Base-by-base conservation (phyloP, 2,888 invertebrate genomes). In the Epirrhoe tristata region DNA sequence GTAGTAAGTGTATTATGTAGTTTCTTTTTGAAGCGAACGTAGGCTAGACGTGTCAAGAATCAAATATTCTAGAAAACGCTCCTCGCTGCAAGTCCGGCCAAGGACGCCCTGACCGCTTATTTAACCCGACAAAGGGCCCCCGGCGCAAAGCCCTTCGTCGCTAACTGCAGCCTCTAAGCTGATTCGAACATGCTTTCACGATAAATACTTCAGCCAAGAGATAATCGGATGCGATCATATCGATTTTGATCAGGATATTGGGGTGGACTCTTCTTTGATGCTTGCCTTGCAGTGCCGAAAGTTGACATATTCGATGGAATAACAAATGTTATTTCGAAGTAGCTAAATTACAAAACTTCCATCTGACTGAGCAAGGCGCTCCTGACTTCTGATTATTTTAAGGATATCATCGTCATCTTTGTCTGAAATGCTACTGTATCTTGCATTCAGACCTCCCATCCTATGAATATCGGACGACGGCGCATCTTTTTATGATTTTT, bases 91-190 rank as follows among this genome's bases (percentile, higher is more conserved):
- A 32, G 6, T 58, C 12, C 0, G 14, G 3, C 64, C 63, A 43
- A 43, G 12, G 39, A 12, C 39, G 12, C 12, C 16, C 34, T 66
- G 66, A 66, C 62, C 62, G 62, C 66, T 55, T 58, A 62, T 58
- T 75, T 69, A 74, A 63, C 64, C 61, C 53, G 68, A 74, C 80
- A 79, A 74, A 78, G 74, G 62, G n/a, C 32, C 54, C 51, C 10
- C 52, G 53, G 63, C 66, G 70, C 67, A 68, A 69, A 71, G 67
- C 73, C 71, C 68, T 64, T 32, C 67, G 62, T 50, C 63, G 69
- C 58, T 62, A 56, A 63, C 73, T 69, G 69, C 73, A 68, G 61
- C 67, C 50, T 54, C 39, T 77, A 74, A 76, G 77, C 76, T 72
- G 74, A 75, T 74, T 73, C 14, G 63, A 65, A 73, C 71, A 73